Conservation (phyloP, 2,113 vertebrate genomes). For the Aegithalos caudatus region DNA sequence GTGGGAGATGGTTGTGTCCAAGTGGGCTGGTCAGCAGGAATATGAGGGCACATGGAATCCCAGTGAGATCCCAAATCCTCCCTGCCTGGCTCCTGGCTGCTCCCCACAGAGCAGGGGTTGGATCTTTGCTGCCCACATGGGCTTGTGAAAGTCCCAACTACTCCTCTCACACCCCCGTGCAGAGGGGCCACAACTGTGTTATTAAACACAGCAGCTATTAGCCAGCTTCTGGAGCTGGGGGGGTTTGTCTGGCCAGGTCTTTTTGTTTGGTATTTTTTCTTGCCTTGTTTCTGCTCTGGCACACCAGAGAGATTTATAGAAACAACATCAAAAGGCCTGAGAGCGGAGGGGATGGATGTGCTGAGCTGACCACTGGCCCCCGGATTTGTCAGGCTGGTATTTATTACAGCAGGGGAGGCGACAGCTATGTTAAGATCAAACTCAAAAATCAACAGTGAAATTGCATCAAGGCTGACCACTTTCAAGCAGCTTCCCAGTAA, state of each 20-base stretch:
- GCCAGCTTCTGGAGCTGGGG: not conserved
- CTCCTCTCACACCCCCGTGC: not conserved
- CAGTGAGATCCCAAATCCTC: not conserved
- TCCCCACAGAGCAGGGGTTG: rapidly evolving
- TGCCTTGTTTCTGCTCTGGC: not conserved
- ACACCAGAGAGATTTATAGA: not conserved
- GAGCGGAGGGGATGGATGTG: not conserved
- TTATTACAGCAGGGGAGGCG: not conserved
- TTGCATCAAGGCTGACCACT: not conserved
- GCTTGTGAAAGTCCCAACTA: not conserved
- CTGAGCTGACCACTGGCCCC: not conserved
- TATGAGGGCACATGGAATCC: not conserved
- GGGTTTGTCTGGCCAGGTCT: not conserved
- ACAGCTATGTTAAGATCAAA: not conserved
- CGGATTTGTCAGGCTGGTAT: not conserved
- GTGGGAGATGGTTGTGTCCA: not conserved
- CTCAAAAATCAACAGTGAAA: not conserved
- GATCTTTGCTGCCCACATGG: not conserved
- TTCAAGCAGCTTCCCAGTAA: not conserved
- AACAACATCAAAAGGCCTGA: constrained; percentile 1
- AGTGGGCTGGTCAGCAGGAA: not conserved
- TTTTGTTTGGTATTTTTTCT: not conserved
- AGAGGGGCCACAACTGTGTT: not conserved
- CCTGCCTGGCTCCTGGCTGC: not conserved
- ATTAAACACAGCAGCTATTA: not conserved